A percentile compares a stretch with the other conserved stretches of the same genome.
phyloP scores from a whole-genome alignment of 2,113 vertebrate genomes.

The Xenopus borealis region DNA sequence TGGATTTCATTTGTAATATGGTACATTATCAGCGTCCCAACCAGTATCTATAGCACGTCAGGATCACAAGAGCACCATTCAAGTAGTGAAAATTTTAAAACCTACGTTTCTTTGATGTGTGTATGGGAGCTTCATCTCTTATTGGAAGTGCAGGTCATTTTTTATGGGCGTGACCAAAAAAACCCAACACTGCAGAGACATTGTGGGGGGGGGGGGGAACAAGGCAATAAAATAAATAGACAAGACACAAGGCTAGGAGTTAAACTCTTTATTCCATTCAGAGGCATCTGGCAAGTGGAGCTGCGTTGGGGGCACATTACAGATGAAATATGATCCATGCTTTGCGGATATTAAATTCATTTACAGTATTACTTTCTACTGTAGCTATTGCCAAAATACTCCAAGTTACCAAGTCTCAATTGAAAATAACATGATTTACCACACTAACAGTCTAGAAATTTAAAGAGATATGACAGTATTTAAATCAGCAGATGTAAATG shows the following conservation, averaged over 20 bases:
- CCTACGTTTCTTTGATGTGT: no score
- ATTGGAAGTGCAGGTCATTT: no score
- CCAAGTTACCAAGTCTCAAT: constrained; percentile 75
- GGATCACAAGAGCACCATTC: no score
- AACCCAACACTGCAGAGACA: no score
- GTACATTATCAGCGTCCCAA: no score
- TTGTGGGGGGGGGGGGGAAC: no score
- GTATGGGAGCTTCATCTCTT: no score
- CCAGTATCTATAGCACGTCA: no score
- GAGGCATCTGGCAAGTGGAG: constrained; percentile 97
- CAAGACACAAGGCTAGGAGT: constrained; percentile 58
- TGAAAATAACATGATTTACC: constrained; percentile 80
- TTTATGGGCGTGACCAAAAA: no score
- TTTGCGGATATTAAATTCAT: constrained; percentile 68
- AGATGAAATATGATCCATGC: constrained; percentile 75
- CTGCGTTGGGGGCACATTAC: constrained; percentile 87
- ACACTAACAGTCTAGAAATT: constrained; percentile 82
- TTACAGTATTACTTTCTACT: constrained; percentile 70
- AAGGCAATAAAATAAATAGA: constrained; percentile 38
- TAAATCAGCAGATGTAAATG: constrained; percentile 78
- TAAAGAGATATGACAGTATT: constrained; percentile 76
- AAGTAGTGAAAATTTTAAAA: no score
- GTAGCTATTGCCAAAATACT: constrained; percentile 74
- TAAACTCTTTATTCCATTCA: constrained; percentile 87
- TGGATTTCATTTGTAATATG: no score